Conservation (phyloP, 1,140 invertebrate species). For the Neomicropteryx cornuta region DNA sequence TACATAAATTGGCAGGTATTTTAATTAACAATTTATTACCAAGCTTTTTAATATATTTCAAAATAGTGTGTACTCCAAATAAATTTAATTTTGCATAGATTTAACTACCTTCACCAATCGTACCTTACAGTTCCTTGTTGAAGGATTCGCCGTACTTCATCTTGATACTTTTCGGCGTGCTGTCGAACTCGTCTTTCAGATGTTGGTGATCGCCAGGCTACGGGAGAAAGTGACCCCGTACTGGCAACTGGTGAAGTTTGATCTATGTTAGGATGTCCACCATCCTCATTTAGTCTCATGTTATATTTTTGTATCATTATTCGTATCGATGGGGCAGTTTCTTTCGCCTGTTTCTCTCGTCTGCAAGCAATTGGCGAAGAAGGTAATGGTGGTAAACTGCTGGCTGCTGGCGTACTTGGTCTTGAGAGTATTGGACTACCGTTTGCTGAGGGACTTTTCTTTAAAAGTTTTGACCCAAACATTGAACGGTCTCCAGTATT, state of each 20-base stretch:
- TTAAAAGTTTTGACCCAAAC: slow-evolving; percentile 5
- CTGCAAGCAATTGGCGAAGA: slow-evolving; percentile 41
- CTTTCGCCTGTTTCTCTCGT: slow-evolving; percentile 40
- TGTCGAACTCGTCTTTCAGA: slow-evolving; percentile 41
- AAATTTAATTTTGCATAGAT: not conserved
- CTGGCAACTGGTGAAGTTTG: slow-evolving; percentile 29
- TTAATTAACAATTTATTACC: not conserved
- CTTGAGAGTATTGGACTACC: slow-evolving; percentile 26
- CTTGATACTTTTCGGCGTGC: slow-evolving; percentile 44
- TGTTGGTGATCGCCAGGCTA: slow-evolving; percentile 45
- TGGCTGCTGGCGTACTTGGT: slow-evolving; percentile 24
- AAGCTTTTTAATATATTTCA: not conserved
- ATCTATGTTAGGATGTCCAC: slow-evolving; percentile 14
- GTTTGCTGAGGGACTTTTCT: slow-evolving; percentile 15
- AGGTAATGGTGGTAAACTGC: slow-evolving; percentile 38
- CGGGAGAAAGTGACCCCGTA: slow-evolving; percentile 44
- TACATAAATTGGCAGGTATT: too few species aligned
- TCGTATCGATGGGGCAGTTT: slow-evolving; percentile 51
- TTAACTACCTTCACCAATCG: slow-evolving; percentile 7
- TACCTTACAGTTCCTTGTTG: slow-evolving; percentile 13
- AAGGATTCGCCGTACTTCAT: slow-evolving; percentile 24
- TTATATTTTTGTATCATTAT: slow-evolving; percentile 59
- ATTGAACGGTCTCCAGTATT: not conserved
- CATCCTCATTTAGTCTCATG: slow-evolving; percentile 42
- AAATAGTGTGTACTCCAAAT: not conserved